phyloP scores from a whole-genome alignment of 2,888 invertebrate species.

The Didymodactylos carnosus region DNA sequence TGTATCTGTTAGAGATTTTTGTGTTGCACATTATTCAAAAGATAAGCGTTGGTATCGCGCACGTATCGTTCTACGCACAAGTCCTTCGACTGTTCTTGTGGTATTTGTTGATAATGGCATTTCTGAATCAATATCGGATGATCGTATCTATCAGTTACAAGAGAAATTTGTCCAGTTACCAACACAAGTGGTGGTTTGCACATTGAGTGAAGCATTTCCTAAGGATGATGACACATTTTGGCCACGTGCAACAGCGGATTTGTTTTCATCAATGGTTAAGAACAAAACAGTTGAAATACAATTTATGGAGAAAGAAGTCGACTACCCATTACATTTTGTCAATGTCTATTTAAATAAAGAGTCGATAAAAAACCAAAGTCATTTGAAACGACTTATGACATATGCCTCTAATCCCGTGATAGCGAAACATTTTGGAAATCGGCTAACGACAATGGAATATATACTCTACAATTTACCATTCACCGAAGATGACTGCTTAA shows the following conservation, averaged over 20 bases:
- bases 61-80: slow-evolving; percentile 55
- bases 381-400: not conserved
- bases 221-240: not conserved
- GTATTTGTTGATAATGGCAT: slow-evolving; percentile 85
- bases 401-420: not conserved
- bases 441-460: not conserved
- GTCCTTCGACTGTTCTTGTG: slow-evolving; percentile 54
- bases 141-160: not conserved
- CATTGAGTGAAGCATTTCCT: not conserved
- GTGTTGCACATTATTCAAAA: slow-evolving; percentile 66
- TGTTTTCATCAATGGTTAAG: not conserved
- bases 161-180: not conserved
- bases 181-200: not conserved
- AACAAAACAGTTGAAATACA: not conserved
- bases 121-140: not conserved
- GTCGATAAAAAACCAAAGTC: not conserved
- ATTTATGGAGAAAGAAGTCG: not conserved
- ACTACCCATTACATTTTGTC: not conserved
- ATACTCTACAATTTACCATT: not conserved
- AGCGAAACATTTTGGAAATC: not conserved
- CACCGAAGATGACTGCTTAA: too few species aligned
- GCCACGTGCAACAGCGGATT: not conserved
- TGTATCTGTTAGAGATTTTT: slow-evolving; percentile 47
- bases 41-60: slow-evolving; percentile 93
- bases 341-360: not conserved